A percentile compares a stretch with the other conserved stretches of the same genome.
Conservation (phyloP, 2,113 vertebrate species). For the Neogobius melanostomus region DNA sequence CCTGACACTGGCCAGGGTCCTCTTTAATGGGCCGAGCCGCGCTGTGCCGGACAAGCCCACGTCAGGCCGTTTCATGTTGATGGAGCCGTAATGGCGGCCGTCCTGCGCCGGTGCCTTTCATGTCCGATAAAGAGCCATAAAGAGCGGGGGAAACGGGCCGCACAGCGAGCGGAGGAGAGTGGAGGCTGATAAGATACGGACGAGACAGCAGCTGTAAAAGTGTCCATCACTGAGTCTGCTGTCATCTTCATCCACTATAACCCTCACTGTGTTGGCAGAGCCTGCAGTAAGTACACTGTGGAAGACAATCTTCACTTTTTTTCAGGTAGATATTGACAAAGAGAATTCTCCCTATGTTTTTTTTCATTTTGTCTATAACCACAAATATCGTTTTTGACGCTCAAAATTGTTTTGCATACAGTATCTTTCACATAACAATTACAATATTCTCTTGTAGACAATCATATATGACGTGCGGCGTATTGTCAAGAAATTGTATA, state of each 20-base stretch:
- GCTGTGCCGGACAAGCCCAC: constrained; percentile 55
- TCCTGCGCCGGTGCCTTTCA: constrained; percentile 77
- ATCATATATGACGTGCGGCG: too few species aligned
- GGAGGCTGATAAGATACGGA: constrained; percentile 89
- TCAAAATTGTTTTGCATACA: too few species aligned
- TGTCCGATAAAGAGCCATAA: constrained; percentile 80
- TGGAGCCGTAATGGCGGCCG: constrained; percentile 78
- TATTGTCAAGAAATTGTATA: too few species aligned
- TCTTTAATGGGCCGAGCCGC: constrained; percentile 73
- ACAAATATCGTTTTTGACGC: too few species aligned
- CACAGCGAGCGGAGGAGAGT: constrained; percentile 75
- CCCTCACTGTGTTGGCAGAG: background rate
- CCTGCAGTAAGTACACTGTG: background rate
- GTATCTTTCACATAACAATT: too few species aligned
- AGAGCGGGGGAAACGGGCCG: constrained; percentile 68
- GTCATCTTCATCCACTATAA: constrained; percentile 15
- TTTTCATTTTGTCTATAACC: too few species aligned
- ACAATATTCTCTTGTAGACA: too few species aligned
- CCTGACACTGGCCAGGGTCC: constrained; percentile 76
- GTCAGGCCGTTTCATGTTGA: constrained; percentile 77
- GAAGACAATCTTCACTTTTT: background rate
- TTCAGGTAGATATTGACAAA: background rate
- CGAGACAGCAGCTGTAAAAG: constrained; percentile 91
- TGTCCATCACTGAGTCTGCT: constrained; percentile 66
- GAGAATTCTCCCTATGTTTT: too few species aligned